A percentile compares a stretch with the other conserved stretches of the same genome.
Evolutionary conservation across 2,888 invertebrate species (phyloP).

Genomic region (Rhagium mordax): DNA sequence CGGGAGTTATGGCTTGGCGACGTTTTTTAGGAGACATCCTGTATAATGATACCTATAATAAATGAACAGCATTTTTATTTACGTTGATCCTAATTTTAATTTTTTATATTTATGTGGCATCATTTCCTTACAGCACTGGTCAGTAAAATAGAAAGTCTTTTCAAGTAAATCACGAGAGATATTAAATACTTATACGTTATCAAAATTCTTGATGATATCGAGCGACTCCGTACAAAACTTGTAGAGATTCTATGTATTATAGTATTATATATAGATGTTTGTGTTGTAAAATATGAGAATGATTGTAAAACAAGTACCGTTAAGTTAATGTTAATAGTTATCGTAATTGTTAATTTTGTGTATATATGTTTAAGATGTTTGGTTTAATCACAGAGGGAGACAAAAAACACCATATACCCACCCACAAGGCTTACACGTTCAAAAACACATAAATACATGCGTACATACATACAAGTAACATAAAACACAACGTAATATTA

Average conservation of each 20-base stretch:
- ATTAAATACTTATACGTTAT: no score
- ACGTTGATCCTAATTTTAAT: no score
- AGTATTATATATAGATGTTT: constrained; percentile 31
- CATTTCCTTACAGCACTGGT: no score
- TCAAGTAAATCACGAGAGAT: no score
- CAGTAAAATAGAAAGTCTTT: no score
- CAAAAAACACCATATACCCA: constrained; percentile 58
- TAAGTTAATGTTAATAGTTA: constrained; percentile 40
- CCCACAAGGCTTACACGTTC: constrained; percentile 70
- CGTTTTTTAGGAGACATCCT: no score
- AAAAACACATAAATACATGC: constrained; percentile 68
- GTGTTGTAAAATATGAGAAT: constrained; percentile 25
- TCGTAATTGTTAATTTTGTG: constrained; percentile 42
- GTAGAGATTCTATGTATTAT: constrained; percentile 29
- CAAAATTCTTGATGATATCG: constrained; percentile 3
- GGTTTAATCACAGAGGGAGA: constrained; percentile 62
- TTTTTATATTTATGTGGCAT: no score
- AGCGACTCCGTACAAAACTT: background rate
- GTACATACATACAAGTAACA: constrained; percentile 58
- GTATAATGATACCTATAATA: no score
- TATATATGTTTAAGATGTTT: constrained; percentile 49
- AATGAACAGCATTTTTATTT: no score
- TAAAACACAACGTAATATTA: constrained; percentile 61
- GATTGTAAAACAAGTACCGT: constrained; percentile 31
- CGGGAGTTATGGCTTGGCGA: no score